Evolutionary conservation across 2,797 vertebrate genomes (phyloP).

Genomic region (Acanthiza pusilla): DNA sequence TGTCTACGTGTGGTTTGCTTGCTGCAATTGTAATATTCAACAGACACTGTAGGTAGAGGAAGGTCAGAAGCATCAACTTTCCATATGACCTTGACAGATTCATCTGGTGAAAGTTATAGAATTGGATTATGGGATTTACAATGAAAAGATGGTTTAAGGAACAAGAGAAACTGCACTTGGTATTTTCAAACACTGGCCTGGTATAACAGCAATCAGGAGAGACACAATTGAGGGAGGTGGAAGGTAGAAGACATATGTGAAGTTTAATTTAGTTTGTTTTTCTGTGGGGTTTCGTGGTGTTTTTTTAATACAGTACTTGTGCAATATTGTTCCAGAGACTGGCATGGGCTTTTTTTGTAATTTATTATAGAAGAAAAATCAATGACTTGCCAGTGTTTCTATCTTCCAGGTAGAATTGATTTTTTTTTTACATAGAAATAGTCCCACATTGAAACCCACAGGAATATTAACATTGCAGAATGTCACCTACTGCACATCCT

Average conservation of each 20-base stretch:
- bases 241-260: neutral
- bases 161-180: neutral
- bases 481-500: neutral
- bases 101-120: slow-evolving; percentile 54
- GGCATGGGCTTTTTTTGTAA: neutral
- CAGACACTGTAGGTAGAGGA: slow-evolving; percentile 29
- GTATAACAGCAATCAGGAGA: neutral
- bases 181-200: neutral
- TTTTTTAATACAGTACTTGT: neutral
- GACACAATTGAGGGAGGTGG: neutral
- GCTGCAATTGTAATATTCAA: slow-evolving; percentile 37
- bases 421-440: neutral
- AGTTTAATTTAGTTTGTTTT: neutral
- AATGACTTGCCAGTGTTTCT: neutral
- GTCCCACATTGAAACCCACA: neutral
- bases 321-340: neutral
- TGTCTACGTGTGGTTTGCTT: slow-evolving; percentile 18
- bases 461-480: neutral
- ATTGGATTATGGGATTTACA: slow-evolving; percentile 63
- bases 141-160: slow-evolving; percentile 36
- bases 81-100: slow-evolving; percentile 58
- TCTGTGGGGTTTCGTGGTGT: neutral
- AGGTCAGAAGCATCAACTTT: slow-evolving; percentile 55
- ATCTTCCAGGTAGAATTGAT: neutral
- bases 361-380: slow-evolving; percentile 8